These are phyloP conservation scores for Antechinus flavipes DNA, from an alignment of 2,113 vertebrate species.

Conservation along the genomic window DNA sequence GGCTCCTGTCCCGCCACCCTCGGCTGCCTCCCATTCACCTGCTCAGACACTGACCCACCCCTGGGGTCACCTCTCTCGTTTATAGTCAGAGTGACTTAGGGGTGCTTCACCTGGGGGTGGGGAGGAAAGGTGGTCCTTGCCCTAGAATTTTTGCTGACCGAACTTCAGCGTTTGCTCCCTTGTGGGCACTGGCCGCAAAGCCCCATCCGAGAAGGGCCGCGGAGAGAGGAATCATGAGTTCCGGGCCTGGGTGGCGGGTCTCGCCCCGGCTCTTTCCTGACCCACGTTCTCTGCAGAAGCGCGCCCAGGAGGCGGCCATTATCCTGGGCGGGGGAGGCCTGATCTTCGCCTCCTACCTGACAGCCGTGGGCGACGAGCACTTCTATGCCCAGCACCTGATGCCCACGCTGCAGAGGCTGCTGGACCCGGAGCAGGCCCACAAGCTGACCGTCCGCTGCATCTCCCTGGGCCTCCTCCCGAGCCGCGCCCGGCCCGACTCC, in stretches of 20 bases:
- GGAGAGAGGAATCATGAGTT: no score
- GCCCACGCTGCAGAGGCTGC: slow-evolving; percentile 87
- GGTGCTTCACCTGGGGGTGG: no score
- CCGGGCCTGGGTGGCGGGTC: neutral
- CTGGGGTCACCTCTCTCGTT: no score
- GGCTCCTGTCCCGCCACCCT: no score
- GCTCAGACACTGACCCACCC: no score
- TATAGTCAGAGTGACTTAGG: no score
- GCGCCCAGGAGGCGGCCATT: slow-evolving; percentile 61
- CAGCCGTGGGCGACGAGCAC: slow-evolving; percentile 87
- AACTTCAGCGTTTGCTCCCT: neutral
- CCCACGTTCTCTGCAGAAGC: slow-evolving; percentile 41
- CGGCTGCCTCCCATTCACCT: no score
- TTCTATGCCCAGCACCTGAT: slow-evolving; percentile 92
- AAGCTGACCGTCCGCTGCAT: slow-evolving; percentile 85
- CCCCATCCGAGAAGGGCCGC: no score
- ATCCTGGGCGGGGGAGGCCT: slow-evolving; percentile 86
- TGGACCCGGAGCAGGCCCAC: slow-evolving; percentile 91
- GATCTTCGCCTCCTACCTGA: slow-evolving; percentile 89
- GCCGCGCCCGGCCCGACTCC: slow-evolving; percentile 85
- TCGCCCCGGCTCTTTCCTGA: neutral
- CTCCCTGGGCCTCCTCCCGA: slow-evolving; percentile 87
- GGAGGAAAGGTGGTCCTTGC: no score
- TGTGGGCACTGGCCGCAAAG: neutral
- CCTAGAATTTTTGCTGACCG: no score